Evolutionary conservation across 2,113 vertebrate species (phyloP), one percentile per base, ranked within the genome.

Genomic region (Suncus etruscus): DNA sequence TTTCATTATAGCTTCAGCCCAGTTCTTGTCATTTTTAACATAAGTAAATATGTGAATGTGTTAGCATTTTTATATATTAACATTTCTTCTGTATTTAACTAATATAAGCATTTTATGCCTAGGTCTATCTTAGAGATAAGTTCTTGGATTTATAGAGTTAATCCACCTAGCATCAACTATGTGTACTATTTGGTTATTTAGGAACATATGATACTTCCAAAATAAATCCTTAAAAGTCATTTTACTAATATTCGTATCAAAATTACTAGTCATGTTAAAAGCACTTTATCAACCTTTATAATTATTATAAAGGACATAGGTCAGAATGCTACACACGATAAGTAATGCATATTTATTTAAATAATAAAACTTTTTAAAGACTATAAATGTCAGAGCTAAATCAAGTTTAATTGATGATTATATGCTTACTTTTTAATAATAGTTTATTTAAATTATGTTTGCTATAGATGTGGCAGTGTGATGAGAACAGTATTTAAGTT

Each of bases 291-390:
- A 18, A 61, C 58, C 18, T 20, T 61, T 61, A 4, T 12, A 20
- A 61, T 20, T 61, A 61, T 61, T 61, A 61, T 22, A 61, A 61
- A 20, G 3, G 45, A 51, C 8, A 24, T 85, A 50, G 75, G 24
- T 11, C 11, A 50, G 15, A 4, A 8, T n/a, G 79, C 65, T 76
- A 15, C 20, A 74, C 11, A 61, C 20, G 73, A 20, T 20, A 89
- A 86, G 2, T 54, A 48, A 54, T 91, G 29, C 82, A 25, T 89
- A 78, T 58, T 77, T 61, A 79, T 27, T 77, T 77, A 89, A 31
- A n/a, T 79, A 32, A 32, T 12, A 31, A 2, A 75, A 87, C 84
- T 29, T 31, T 39, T 63, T 39, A 63, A 6, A 20, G 3, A 63
- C 18, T 1, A 24, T 29, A 45, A 70, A 69, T 78, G 8, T 45